Evolutionary conservation across 1,140 invertebrate genomes (phyloP), one percentile per base, ranked within the genome.

Genomic region (Heliconius hewitsoni): DNA sequence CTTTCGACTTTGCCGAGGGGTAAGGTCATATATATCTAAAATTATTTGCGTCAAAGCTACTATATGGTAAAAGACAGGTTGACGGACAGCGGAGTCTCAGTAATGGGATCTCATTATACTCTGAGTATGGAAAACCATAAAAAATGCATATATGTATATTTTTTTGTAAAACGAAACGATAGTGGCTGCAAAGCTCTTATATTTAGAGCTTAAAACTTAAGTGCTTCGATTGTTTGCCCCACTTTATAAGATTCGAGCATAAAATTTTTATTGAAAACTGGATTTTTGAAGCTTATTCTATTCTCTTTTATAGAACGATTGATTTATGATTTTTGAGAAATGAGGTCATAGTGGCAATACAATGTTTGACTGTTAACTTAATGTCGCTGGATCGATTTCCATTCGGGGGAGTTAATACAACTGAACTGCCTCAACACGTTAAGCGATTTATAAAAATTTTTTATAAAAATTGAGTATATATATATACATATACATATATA

Each of bases 131-230:
- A 23, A 23, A 57, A n/a, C 0, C 8, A 57, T 23, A 57, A n/a
- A 57, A n/a, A 57, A 57, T 57, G 23, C 19, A 57, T 23, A 57
- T 57, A 57, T 57, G 19, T 1, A 57, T n/a, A 57, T 23, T 23
- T 66, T 27, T 66, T 30, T 30, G 27, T 30, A 66, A 66, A 66
- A 30, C 23, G 11, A 30, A 66, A 66, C 27, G 27, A 66, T 66
- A 11, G 27, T 30, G 60, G 60, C 60, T 11, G 60, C 60, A 66
- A 66, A 66, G 60, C 60, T 66, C 55, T 57, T 55, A 74, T 75
- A 75, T 75, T 71, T 79, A 79, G 74, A 75, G 78, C 73, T 79
- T 50, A 71, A 74, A 75, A 73, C 76, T 77, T 77, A 72, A 79
- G 78, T 79, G 78, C 73, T 71, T 27, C 74, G 66, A 80, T 72